These are phyloP conservation scores for Pelusios castaneus DNA, from an alignment of 2,113 vertebrate genomes.

Conservation along the genomic window DNA sequence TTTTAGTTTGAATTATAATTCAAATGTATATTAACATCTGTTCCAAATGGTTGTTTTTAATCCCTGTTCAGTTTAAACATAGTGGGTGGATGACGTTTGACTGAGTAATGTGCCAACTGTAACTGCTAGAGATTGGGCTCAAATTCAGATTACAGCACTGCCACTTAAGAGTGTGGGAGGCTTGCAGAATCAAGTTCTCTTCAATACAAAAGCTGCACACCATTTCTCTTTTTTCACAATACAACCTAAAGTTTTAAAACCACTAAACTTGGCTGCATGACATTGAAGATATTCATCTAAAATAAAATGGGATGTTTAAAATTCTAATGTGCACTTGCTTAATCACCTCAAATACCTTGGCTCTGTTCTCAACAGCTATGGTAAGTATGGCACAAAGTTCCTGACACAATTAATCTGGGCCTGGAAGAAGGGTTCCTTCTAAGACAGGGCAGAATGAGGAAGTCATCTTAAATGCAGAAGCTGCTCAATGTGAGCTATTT, in stretches of 20 bases:
- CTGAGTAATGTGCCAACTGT: not conserved
- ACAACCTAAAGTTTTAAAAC: not conserved
- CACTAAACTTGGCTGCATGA: not conserved
- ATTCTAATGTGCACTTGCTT: not conserved
- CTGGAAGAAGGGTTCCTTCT: not conserved
- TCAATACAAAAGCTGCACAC: not conserved
- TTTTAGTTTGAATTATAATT: not conserved
- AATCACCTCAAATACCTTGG: accelerated
- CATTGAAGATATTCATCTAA: not conserved
- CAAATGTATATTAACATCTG: not conserved
- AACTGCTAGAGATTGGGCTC: not conserved
- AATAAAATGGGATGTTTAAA: not conserved
- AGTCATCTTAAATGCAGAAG: not conserved
- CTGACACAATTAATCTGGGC: not conserved
- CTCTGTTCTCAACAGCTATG: accelerated
- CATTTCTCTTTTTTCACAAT: not conserved
- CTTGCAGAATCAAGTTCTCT: not conserved
- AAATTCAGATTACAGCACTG: not conserved
- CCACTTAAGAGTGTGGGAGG: not conserved
- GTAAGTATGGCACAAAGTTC: not conserved
- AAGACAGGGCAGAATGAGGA: not conserved
- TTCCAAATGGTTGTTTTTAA: not conserved
- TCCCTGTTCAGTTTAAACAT: not conserved
- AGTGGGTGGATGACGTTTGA: not conserved
- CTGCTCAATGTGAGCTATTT: not conserved